Evolutionary conservation across 1,140 invertebrate species (phyloP).

Genomic region (Drosophila mauritiana): DNA sequence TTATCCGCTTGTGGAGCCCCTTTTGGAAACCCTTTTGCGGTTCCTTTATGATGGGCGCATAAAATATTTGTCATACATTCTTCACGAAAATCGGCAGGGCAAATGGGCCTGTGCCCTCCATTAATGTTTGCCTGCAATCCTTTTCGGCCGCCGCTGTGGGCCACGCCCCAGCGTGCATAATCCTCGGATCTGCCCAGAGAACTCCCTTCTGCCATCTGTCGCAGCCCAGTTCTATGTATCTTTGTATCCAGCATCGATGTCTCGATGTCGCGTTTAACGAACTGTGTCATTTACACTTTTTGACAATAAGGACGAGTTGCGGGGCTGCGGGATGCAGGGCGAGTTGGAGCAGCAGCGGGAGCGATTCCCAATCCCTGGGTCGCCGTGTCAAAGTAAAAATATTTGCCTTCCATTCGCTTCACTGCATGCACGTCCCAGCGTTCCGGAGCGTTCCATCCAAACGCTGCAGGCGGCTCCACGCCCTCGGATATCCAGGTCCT

Average conservation of each 20-base stretch:
- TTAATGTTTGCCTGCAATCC: conserved; percentile 75
- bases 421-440: conserved; percentile 70
- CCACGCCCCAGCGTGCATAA: conserved; percentile 78
- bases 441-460: conserved; percentile 30
- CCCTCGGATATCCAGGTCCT: neutral
- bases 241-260: conserved; percentile 37
- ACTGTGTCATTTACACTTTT: conserved; percentile 84
- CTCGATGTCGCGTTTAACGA: conserved; percentile 77
- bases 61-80: conserved; percentile 80
- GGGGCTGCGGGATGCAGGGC: neutral
- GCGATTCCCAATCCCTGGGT: conserved; percentile 29
- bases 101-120: conserved; percentile 37
- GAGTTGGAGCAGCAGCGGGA: neutral
- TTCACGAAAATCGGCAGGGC: conserved; percentile 59
- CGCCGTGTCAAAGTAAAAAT: conserved; percentile 81
- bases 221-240: conserved; percentile 33
- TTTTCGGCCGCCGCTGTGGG: conserved; percentile 27
- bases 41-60: conserved; percentile 80
- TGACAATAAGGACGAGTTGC: conserved; percentile 37
- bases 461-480: conserved; percentile 56
- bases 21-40: conserved; percentile 60
- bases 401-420: conserved; percentile 80
- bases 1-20: conserved; percentile 5
- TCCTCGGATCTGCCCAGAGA: conserved; percentile 57
- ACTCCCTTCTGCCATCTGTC: conserved; percentile 4